These are phyloP conservation scores for Lepidurus apus DNA, from an alignment of 1,140 invertebrate species.

Conservation along the genomic window DNA sequence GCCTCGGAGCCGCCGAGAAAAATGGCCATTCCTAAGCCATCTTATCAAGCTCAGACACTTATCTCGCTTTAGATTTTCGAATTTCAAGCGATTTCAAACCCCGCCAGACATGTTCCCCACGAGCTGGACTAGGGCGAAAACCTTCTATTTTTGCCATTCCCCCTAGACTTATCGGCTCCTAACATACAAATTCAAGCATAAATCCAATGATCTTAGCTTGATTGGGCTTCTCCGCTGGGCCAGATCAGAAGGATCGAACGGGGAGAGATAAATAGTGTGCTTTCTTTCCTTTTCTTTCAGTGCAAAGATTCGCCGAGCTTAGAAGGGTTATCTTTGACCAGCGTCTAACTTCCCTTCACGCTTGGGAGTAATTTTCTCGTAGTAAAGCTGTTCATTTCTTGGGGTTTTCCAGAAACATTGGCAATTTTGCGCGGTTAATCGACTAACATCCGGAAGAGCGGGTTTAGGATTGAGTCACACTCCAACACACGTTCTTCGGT, in stretches of 20 bases:
- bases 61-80: slow-evolving; percentile 4
- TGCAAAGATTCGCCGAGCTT: no score
- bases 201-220: slow-evolving; percentile 15
- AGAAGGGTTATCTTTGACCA: no score
- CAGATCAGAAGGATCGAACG: background rate
- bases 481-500: no score
- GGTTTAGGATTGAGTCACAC: no score
- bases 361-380: no score
- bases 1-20: background rate
- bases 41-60: background rate
- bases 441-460: no score
- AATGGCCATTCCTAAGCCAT: slow-evolving; percentile 18
- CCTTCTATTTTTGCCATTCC: background rate
- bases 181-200: background rate
- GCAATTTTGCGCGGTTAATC: no score
- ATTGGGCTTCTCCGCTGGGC: background rate
- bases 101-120: background rate
- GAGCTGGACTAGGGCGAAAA: no score
- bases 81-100: background rate
- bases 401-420: no score
- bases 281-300: no score
- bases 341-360: no score
- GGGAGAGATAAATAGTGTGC: background rate
- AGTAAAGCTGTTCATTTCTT: no score
- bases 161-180: background rate